Conservation (phyloP, 2,888 invertebrate genomes). For the Villa cingulata region DNA sequence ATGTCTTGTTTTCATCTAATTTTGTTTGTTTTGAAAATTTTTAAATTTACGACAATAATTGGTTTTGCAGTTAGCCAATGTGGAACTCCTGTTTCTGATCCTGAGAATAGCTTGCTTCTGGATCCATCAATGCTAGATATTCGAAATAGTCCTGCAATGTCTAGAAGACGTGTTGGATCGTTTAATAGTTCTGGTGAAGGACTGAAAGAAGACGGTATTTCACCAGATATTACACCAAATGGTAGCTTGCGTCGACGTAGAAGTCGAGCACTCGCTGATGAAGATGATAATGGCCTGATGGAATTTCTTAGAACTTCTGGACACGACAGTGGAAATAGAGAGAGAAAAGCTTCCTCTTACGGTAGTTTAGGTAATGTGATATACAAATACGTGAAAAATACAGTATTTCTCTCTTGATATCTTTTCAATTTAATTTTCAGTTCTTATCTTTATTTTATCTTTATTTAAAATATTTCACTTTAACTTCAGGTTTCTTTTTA, state of each 20-base stretch:
- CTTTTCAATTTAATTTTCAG: too few species aligned
- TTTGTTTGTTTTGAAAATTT: too few species aligned
- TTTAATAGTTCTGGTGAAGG: conserved; percentile 40
- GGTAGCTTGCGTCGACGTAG: conserved; percentile 71
- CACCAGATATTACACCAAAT: conserved; percentile 70
- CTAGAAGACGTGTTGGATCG: conserved; percentile 52
- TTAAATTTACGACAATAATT: not conserved
- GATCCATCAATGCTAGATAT: conserved; percentile 68
- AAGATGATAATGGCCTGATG: conserved; percentile 74
- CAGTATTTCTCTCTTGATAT: too few species aligned
- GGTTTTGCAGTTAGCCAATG: conserved; percentile 45
- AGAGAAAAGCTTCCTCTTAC: conserved; percentile 57
- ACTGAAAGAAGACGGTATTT: conserved; percentile 27
- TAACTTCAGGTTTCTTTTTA: too few species aligned
- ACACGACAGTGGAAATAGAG: conserved; percentile 54
- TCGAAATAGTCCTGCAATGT: conserved; percentile 53
- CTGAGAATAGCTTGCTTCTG: conserved; percentile 56
- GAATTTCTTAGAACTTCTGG: conserved; percentile 69
- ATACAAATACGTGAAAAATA: too few species aligned
- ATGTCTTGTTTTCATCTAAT: conserved; percentile 19
- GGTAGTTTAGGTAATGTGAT: conserved; percentile 62
- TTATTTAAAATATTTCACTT: too few species aligned
- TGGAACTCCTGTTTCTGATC: conserved; percentile 58
- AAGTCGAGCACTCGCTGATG: conserved; percentile 67
- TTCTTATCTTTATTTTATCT: too few species aligned